These are phyloP conservation scores for Aldrovandia affinis DNA, from an alignment of 2,797 vertebrate species.

Conservation along the genomic window DNA sequence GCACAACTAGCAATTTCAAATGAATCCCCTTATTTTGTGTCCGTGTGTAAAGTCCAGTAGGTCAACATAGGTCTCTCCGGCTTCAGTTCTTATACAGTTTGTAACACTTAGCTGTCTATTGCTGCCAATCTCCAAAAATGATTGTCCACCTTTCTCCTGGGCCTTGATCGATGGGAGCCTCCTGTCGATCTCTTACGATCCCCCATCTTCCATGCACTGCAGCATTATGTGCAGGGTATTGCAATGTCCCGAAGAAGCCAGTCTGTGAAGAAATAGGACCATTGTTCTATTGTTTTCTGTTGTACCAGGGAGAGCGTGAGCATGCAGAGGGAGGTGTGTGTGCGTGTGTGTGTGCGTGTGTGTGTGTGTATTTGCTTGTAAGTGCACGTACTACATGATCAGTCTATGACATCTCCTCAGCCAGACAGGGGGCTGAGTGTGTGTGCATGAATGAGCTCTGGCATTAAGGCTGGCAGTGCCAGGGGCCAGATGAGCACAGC, in stretches of 20 bases:
- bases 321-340: slow-evolving; percentile 32
- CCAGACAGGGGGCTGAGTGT: slow-evolving; percentile 29
- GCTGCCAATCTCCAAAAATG: slow-evolving; percentile 1
- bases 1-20: not conserved
- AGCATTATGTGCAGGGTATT: slow-evolving; percentile 54
- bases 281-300: slow-evolving; percentile 76
- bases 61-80: not conserved
- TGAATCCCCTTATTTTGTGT: not conserved
- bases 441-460: not conserved
- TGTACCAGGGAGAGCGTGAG: slow-evolving; percentile 74
- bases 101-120: slow-evolving; percentile 15
- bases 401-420: slow-evolving; percentile 11
- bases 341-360: slow-evolving; percentile 42
- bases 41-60: not conserved
- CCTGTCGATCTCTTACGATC: slow-evolving; percentile 59
- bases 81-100: slow-evolving; percentile 12
- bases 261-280: slow-evolving; percentile 56
- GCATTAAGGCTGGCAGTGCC: slow-evolving; percentile 20
- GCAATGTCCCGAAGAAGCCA: slow-evolving; percentile 51
- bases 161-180: slow-evolving; percentile 53
- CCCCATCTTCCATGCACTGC: slow-evolving; percentile 58
- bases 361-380: slow-evolving; percentile 20
- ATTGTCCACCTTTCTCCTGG: slow-evolving; percentile 64
- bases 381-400: slow-evolving; percentile 14
- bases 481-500: not conserved